Conservation (phyloP, 2,113 vertebrate species). For the Piliocolobus tephrosceles region DNA sequence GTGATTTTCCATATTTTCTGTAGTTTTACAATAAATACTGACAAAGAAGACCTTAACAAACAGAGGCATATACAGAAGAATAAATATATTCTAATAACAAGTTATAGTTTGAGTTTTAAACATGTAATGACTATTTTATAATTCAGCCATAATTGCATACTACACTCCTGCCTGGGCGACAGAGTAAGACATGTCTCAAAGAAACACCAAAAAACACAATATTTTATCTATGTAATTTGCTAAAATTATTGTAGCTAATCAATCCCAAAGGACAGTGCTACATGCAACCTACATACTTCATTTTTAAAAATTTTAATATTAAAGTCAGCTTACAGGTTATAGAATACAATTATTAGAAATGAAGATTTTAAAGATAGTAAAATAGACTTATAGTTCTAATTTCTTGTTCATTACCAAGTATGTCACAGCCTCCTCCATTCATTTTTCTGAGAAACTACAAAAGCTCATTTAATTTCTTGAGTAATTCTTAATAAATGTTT, state of each 20-base stretch:
- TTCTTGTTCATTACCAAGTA: conserved; percentile 22
- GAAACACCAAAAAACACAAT: not conserved
- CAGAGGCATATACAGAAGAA: not conserved
- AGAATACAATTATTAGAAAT: conserved; percentile 22
- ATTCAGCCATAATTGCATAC: not conserved
- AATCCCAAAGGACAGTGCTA: not conserved
- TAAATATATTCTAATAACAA: not conserved
- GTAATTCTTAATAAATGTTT: not conserved
- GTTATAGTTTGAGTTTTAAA: conserved; percentile 20
- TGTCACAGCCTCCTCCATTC: not conserved
- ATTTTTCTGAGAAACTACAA: conserved; percentile 30
- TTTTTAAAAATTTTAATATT: conserved; percentile 5
- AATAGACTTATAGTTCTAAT: not conserved
- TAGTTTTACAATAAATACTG: not conserved
- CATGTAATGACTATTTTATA: not conserved
- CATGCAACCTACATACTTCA: not conserved
- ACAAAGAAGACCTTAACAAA: conserved; percentile 22
- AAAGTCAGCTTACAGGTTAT: not conserved
- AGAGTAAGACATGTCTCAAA: too few relatives aligned
- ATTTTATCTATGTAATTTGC: not conserved
- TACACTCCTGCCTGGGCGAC: too few relatives aligned
- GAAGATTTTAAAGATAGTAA: not conserved
- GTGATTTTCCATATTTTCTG: not conserved
- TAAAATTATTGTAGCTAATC: not conserved
- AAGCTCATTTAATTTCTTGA: conserved; percentile 15